Evolutionary conservation across 2,113 vertebrate species (phyloP).

Genomic region (Fregata magnificens): DNA sequence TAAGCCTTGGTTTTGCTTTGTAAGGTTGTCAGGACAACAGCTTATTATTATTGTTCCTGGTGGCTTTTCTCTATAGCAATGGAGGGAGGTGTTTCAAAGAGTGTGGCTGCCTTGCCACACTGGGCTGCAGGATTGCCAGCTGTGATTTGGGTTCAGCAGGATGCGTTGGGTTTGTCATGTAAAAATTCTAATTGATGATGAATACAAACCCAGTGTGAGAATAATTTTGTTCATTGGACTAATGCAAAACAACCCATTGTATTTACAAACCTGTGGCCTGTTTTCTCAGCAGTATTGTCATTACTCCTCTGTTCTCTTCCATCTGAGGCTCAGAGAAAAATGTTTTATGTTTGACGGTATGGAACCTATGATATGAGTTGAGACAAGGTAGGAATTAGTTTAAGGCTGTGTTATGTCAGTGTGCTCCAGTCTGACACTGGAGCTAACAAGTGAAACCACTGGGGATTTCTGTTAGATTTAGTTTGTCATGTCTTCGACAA

Average conservation of each 20-base stretch:
- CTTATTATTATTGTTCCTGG: not conserved
- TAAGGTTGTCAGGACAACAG: conserved; percentile 65
- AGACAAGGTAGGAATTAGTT: not conserved
- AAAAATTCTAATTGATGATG: conserved; percentile 59
- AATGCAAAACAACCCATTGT: conserved; percentile 7
- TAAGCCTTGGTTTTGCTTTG: conserved; percentile 1
- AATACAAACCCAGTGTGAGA: conserved; percentile 30
- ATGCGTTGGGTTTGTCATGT: conserved; percentile 25
- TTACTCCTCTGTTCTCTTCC: not conserved
- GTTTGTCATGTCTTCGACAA: not conserved
- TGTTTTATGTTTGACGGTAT: not conserved
- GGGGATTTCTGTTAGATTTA: not conserved
- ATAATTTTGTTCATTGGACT: conserved; percentile 43
- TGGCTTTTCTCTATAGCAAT: not conserved
- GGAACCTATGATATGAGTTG: not conserved
- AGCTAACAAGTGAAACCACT: not conserved
- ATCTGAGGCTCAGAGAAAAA: not conserved
- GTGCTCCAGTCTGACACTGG: not conserved
- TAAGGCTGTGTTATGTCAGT: not conserved
- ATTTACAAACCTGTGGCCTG: conserved; percentile 14
- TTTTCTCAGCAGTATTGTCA: conserved; percentile 13
- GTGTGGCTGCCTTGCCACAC: not conserved
- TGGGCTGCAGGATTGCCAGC: conserved; percentile 49
- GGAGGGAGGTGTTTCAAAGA: not conserved
- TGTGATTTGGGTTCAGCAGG: conserved; percentile 23